phyloP scores from a whole-genome alignment of 2,888 invertebrate genomes.

The Caenorhabditis sp. region DNA sequence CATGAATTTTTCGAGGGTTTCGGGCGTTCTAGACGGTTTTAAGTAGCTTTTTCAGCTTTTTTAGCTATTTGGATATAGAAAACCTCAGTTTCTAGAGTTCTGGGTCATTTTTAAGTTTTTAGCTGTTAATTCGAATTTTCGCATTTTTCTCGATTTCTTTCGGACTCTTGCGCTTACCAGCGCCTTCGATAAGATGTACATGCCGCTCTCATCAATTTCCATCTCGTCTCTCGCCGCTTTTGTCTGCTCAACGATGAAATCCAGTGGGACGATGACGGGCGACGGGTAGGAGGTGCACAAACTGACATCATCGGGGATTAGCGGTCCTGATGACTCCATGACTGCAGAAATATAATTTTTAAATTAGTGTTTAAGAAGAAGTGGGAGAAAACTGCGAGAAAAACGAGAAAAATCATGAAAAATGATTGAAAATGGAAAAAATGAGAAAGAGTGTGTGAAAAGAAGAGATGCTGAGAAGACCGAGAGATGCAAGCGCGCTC shows the following conservation, averaged over 20 bases:
- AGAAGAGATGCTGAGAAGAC: constrained; percentile 31
- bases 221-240: constrained; percentile 25
- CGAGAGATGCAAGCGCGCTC: constrained; percentile 39
- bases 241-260: constrained; percentile 28
- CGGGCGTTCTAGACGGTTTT: background rate
- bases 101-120: background rate
- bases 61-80: background rate
- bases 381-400: constrained; percentile 1
- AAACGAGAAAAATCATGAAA: background rate
- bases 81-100: too few species aligned
- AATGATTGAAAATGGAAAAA: background rate
- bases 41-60: background rate
- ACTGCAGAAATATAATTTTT: too few species aligned
- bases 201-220: constrained; percentile 37
- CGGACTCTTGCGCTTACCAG: constrained; percentile 25
- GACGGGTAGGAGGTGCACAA: background rate
- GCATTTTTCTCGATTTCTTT: constrained; percentile 1
- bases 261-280: constrained; percentile 45
- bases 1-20: too few species aligned
- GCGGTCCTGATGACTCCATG: constrained; percentile 32
- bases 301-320: constrained; percentile 17
- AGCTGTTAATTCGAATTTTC: background rate
- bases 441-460: constrained; percentile 17
- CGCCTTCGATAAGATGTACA: constrained; percentile 54
- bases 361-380: too few species aligned